phyloP scores from a whole-genome alignment of 2,888 invertebrate genomes.

The Agrochola lota region DNA sequence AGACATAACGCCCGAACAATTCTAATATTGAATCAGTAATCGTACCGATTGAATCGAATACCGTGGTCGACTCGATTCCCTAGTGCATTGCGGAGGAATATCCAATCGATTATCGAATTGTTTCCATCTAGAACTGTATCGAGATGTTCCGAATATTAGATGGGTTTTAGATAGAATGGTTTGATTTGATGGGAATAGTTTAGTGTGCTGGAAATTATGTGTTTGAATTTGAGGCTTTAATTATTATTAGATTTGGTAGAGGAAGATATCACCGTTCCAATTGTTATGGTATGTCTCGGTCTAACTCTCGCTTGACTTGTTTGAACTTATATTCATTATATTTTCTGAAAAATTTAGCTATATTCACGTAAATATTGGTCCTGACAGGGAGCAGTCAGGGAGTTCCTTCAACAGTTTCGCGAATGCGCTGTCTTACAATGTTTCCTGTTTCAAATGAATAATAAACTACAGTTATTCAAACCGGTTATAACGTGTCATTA shows the following conservation, averaged over 20 bases:
- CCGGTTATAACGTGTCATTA: too few species aligned
- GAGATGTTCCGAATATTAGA: constrained; percentile 63
- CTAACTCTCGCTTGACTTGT: too few species aligned
- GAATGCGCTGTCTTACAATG: too few species aligned
- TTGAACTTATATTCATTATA: too few species aligned
- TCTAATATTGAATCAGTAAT: constrained; percentile 66
- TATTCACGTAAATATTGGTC: too few species aligned
- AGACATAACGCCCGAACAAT: constrained; percentile 51
- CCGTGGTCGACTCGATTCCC: constrained; percentile 53
- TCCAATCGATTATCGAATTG: constrained; percentile 67
- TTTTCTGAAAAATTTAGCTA: too few species aligned
- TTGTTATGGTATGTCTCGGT: too few species aligned
- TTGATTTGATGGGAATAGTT: constrained; percentile 33
- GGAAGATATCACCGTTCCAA: neutral
- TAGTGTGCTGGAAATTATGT: constrained; percentile 24
- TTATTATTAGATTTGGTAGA: neutral
- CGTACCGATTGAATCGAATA: constrained; percentile 64
- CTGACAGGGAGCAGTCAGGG: too few species aligned
- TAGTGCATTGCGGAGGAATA: constrained; percentile 59
- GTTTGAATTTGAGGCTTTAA: constrained; percentile 1
- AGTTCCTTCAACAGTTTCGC: too few species aligned
- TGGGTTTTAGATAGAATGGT: constrained; percentile 43
- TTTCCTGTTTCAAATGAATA: neutral
- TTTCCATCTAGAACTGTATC: constrained; percentile 51
- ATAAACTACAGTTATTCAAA: too few species aligned